These are phyloP conservation scores for Shargacucullia verbasci DNA, from an alignment of 2,888 invertebrate species.

Conservation along the genomic window DNA sequence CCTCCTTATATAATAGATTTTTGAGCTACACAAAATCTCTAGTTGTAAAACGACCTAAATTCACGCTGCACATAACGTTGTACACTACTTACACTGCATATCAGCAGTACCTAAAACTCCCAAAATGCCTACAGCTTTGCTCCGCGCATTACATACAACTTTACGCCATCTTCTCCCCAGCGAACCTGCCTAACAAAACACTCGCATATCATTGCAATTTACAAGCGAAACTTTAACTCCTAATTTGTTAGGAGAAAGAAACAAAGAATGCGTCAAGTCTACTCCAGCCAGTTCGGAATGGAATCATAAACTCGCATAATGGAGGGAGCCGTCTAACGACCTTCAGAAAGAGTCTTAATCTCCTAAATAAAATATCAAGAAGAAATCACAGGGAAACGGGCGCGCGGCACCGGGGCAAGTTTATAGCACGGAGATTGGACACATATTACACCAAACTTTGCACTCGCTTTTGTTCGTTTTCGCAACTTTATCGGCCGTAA, in stretches of 20 bases:
- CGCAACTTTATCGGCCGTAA: constrained; percentile 38
- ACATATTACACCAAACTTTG: constrained; percentile 59
- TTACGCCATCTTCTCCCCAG: constrained; percentile 21
- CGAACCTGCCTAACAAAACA: not conserved
- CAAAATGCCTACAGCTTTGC: constrained; percentile 8
- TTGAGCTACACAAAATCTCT: no score
- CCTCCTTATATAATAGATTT: no score
- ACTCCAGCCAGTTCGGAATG: constrained; percentile 71
- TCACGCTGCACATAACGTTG: no score
- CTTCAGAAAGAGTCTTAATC: constrained; percentile 73
- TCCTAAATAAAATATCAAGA: constrained; percentile 86
- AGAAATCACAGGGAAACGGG: constrained; percentile 79
- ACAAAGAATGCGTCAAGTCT: constrained; percentile 67
- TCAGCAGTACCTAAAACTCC: not conserved
- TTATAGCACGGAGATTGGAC: constrained; percentile 74
- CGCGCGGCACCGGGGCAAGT: constrained; percentile 58
- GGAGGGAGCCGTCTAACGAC: constrained; percentile 78
- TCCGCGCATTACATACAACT: constrained; percentile 13
- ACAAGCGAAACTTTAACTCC: constrained; percentile 64
- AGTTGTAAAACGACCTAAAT: no score
- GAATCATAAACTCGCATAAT: constrained; percentile 80
- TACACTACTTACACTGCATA: no score
- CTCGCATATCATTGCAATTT: constrained; percentile 70
- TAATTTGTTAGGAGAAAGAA: constrained; percentile 66
- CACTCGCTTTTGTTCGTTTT: constrained; percentile 34